Conservation (phyloP, 2,113 vertebrate genomes). For the Percina caprodes region DNA sequence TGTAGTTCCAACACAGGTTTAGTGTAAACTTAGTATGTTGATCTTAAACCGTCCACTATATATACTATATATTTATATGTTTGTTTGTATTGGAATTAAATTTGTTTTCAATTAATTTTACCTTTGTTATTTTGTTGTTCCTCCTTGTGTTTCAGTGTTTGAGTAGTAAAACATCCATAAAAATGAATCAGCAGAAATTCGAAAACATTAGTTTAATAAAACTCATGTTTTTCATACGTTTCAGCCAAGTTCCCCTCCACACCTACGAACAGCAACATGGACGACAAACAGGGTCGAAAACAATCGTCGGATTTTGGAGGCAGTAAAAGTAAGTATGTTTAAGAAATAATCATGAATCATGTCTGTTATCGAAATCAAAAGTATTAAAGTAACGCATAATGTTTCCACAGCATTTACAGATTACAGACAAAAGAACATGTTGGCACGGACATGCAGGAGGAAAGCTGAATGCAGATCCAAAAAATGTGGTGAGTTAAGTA, state of each 20-base stretch:
- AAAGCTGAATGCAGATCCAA: constrained; percentile 92
- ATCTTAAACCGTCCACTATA: constrained; percentile 19
- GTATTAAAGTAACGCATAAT: not conserved
- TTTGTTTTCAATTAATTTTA: not conserved
- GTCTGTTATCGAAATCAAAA: not conserved
- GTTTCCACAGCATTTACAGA: constrained; percentile 83
- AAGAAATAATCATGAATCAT: not conserved
- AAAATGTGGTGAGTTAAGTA: constrained; percentile 91
- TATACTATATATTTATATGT: no score
- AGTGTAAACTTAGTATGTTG: not conserved
- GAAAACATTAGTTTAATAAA: not conserved
- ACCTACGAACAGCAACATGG: constrained; percentile 80
- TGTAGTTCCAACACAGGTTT: not conserved
- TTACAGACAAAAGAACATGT: constrained; percentile 89
- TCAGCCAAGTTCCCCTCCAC: constrained; percentile 64
- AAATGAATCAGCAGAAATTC: not conserved
- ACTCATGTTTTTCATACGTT: constrained; percentile 29
- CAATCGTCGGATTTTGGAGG: constrained; percentile 83
- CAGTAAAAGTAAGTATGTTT: constrained; percentile 81
- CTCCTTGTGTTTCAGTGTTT: not conserved
- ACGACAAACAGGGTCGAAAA: constrained; percentile 70
- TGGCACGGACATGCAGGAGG: constrained; percentile 97
- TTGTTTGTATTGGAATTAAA: not conserved
- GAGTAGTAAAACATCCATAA: not conserved
- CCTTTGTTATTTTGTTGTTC: not conserved